Evolutionary conservation across 1,140 invertebrate genomes (phyloP), one percentile per base, ranked within the genome.

Genomic region (Aculops lycopersici): DNA sequence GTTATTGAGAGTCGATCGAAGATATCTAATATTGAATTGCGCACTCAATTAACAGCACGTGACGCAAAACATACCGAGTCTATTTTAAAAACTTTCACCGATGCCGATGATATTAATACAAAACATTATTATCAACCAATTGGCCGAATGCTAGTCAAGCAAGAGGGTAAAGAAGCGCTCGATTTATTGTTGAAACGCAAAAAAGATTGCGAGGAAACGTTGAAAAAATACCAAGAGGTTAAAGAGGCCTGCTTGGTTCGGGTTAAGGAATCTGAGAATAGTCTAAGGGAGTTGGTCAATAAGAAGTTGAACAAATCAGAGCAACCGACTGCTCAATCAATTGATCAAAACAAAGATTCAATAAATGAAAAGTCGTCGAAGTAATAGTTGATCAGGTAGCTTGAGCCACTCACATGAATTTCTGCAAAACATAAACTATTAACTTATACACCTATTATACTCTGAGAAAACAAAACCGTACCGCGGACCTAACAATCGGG

Each of bases 291-390:
- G 38, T n/a, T 46, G 21, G 21, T 46, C n/a, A 31, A 31, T 31
- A 31, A n/a, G 58, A 61, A 50, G 58, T 55, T 31, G 8, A 31
- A 31, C 24, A 31, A 31, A n/a, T 8, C 8, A 8, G 24, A 8
- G 8, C 8, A 8, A 8, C 24, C 24, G 47, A 36, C 46, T 51
- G 42, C 41, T 38, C 20, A 45, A 13, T 43, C 58, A 35, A 55
- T 54, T 45, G 73, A 69, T 63, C 73, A 84, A 41, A 42, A 42
- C 46, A 46, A 40, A 18, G 39, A 18, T 43, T 19, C 12, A 19
- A 37, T 35, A 15, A 31, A 31, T n/a, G n/a, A n/a, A n/a, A n/a
- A n/a, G n/a, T n/a, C n/a, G n/a, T n/a, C n/a, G n/a, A n/a, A n/a
- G n/a, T n/a, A n/a, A n/a, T n/a, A n/a, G n/a, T n/a, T n/a, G n/a